Evolutionary conservation across 2,888 invertebrate species (phyloP).

Genomic region (Homarus gammarus): DNA sequence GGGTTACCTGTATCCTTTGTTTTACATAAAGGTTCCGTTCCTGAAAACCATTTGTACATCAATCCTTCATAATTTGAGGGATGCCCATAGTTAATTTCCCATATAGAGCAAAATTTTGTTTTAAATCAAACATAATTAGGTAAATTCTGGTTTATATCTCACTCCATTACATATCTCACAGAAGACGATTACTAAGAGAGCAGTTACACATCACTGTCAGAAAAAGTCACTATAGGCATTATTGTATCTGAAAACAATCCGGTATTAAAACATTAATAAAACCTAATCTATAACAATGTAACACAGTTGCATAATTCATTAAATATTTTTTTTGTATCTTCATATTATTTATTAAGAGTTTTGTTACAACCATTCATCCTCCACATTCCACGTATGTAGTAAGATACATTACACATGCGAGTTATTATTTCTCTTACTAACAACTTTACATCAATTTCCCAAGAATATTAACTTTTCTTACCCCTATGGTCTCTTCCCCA

Average conservation of each 20-base stretch:
- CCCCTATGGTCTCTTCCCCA: too few relatives aligned
- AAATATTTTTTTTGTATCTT: neutral
- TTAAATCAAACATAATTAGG: neutral
- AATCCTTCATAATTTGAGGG: too few relatives aligned
- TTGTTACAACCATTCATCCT: neutral
- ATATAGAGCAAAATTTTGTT: too few relatives aligned
- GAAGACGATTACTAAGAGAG: neutral
- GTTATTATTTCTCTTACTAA: neutral
- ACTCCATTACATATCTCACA: neutral
- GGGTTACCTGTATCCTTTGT: too few relatives aligned
- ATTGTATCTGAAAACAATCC: neutral
- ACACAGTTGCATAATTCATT: neutral
- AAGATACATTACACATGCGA: too few relatives aligned
- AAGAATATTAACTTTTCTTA: neutral
- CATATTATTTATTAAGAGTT: neutral
- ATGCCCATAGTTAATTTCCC: too few relatives aligned
- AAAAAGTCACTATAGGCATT: neutral
- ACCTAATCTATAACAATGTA: neutral
- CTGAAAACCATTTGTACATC: too few relatives aligned
- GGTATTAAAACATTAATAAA: neutral
- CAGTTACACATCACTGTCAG: neutral
- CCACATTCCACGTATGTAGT: neutral
- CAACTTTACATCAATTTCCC: neutral
- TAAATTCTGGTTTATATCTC: neutral
- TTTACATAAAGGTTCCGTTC: too few relatives aligned